Conservation (phyloP, 2,888 invertebrate species). For the Dryobota labecula region DNA sequence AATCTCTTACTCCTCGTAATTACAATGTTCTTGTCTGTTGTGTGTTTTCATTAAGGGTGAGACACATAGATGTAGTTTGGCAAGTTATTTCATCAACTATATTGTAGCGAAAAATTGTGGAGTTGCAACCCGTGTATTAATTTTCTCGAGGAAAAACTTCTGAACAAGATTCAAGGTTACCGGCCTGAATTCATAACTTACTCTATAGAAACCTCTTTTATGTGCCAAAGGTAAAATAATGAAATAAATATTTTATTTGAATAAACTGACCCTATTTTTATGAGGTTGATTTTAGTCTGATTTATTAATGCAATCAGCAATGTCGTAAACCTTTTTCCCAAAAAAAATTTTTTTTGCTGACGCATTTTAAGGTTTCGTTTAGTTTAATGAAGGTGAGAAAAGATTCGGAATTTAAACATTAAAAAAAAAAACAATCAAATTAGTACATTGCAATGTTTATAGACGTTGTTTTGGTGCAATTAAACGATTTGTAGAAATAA, state of each 20-base stretch:
- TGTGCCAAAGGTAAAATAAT: conserved; percentile 36
- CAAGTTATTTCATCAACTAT: conserved; percentile 60
- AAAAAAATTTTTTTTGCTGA: background rate
- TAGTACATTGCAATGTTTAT: background rate
- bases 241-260: conserved; percentile 59
- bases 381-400: background rate
- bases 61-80: conserved; percentile 73
- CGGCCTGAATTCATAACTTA: conserved; percentile 49
- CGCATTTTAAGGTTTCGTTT: background rate
- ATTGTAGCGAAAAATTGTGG: conserved; percentile 43
- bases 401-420: too few relatives aligned
- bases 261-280: conserved; percentile 65
- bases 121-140: conserved; percentile 32
- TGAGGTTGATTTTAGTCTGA: conserved; percentile 44
- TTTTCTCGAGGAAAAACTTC: conserved; percentile 41
- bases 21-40: conserved; percentile 89
- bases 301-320: conserved; percentile 57
- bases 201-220: conserved; percentile 18
- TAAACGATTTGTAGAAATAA: background rate
- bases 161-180: conserved; percentile 32
- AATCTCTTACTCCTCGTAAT: conserved; percentile 89
- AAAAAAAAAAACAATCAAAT: too few relatives aligned
- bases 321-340: conserved; percentile 32
- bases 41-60: conserved; percentile 88
- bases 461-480: too few relatives aligned